Percentiles rank a stretch among this genome's conserved stretches.
Evolutionary conservation across 1,140 invertebrate species (phyloP).

Genomic region (Brachionus manjavacas): DNA sequence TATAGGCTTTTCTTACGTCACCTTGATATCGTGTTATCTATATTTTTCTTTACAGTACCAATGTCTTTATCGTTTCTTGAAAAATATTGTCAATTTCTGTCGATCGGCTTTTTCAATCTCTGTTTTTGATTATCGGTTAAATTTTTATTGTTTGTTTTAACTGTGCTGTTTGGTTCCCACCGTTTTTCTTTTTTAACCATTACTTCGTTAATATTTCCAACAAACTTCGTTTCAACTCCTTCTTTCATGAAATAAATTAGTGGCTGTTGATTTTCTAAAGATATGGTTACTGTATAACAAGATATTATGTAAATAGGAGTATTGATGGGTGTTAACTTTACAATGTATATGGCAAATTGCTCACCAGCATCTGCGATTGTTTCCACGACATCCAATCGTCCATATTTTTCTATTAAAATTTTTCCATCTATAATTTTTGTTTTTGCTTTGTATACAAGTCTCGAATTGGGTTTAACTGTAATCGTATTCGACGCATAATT

Average conservation of each 20-base stretch:
- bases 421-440: too few relatives aligned
- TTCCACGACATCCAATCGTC: too few relatives aligned
- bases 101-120: background rate
- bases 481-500: background rate
- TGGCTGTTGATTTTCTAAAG: background rate
- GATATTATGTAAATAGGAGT: too few relatives aligned
- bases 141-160: too few relatives aligned
- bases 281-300: too few relatives aligned
- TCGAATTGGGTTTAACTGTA: too few relatives aligned
- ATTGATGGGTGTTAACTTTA: background rate
- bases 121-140: too few relatives aligned
- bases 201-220: background rate
- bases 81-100: background rate
- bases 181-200: background rate
- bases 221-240: background rate
- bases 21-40: background rate
- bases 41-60: background rate
- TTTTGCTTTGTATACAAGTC: too few relatives aligned
- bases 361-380: background rate
- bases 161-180: background rate
- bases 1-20: background rate
- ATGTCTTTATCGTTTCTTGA: slow-evolving; percentile 1
- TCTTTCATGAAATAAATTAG: background rate
- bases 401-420: too few relatives aligned
- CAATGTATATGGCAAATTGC: background rate